These are phyloP conservation scores for Chrysoperla carnea DNA, from an alignment of 1,140 invertebrate genomes.

Conservation along the genomic window DNA sequence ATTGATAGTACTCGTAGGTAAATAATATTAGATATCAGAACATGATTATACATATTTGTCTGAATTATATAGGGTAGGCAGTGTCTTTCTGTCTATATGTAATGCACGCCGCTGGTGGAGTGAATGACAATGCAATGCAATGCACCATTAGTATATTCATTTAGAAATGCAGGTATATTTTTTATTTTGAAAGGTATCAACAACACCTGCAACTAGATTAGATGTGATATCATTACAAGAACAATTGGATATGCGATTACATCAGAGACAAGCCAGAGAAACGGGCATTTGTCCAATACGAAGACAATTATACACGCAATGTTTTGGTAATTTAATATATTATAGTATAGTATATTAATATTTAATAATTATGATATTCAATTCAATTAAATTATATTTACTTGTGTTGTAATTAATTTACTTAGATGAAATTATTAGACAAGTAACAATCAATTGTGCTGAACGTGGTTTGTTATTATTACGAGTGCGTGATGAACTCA, in stretches of 20 bases:
- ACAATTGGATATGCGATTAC: slow-evolving; percentile 77
- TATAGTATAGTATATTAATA: not conserved
- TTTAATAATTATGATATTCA: not conserved
- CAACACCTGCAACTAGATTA: slow-evolving; percentile 81
- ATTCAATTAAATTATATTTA: too few relatives aligned
- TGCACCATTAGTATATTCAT: too few relatives aligned
- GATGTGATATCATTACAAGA: slow-evolving; percentile 94
- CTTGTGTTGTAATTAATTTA: too few relatives aligned
- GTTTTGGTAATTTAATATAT: slow-evolving; percentile 59
- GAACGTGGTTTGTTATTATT: slow-evolving; percentile 88
- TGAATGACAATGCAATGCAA: too few relatives aligned
- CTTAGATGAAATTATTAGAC: slow-evolving; percentile 75
- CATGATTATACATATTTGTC: too few relatives aligned
- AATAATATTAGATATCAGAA: too few relatives aligned
- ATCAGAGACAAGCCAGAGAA: slow-evolving; percentile 83
- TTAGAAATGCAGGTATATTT: too few relatives aligned
- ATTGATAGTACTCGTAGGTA: too few relatives aligned
- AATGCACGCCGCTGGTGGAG: too few relatives aligned
- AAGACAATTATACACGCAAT: slow-evolving; percentile 87
- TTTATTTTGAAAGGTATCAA: slow-evolving; percentile 50
- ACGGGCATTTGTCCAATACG: slow-evolving; percentile 93
- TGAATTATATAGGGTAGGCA: too few relatives aligned
- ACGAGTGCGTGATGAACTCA: slow-evolving; percentile 84
- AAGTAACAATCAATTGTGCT: slow-evolving; percentile 94
- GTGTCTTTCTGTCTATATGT: too few relatives aligned